A percentile compares a stretch with the other conserved stretches of the same genome.
Conservation (phyloP, 2,113 vertebrate species). For the Orthonyx spaldingii region DNA sequence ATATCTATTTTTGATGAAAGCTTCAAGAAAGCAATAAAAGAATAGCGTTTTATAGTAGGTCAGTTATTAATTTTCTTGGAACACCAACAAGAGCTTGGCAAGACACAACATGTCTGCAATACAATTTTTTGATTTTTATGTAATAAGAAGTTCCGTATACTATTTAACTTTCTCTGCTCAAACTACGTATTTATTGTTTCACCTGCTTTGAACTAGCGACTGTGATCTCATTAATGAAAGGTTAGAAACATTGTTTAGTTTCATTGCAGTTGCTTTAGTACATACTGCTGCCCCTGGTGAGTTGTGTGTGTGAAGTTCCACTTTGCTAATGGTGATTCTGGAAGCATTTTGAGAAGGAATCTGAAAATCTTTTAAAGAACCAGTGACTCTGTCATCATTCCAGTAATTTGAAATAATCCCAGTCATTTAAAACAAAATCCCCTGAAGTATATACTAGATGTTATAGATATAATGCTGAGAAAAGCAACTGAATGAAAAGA, state of each 20-base stretch:
- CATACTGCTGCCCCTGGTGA: neutral
- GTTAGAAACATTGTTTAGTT: neutral
- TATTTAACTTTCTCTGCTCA: neutral
- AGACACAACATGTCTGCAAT: neutral
- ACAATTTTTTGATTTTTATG: neutral
- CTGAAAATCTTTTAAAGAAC: neutral
- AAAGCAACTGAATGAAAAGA: neutral
- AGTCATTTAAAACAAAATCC: neutral
- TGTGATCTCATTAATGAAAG: neutral
- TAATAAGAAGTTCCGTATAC: neutral
- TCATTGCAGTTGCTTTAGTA: neutral
- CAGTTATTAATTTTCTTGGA: conserved; percentile 37
- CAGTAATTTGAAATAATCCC: neutral
- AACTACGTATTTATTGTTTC: neutral
- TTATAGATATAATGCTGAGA: neutral
- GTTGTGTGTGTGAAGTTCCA: neutral
- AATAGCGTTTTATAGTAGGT: neutral
- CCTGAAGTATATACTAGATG: neutral
- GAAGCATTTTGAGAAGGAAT: neutral
- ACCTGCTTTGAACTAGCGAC: neutral
- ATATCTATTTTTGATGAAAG: conserved; percentile 44
- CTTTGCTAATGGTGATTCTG: neutral
- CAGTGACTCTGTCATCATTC: neutral
- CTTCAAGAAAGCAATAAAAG: conserved; percentile 3
- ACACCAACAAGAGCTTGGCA: neutral